Conservation (phyloP, 2,888 invertebrate genomes). For the Drosophila stalkeri region DNA sequence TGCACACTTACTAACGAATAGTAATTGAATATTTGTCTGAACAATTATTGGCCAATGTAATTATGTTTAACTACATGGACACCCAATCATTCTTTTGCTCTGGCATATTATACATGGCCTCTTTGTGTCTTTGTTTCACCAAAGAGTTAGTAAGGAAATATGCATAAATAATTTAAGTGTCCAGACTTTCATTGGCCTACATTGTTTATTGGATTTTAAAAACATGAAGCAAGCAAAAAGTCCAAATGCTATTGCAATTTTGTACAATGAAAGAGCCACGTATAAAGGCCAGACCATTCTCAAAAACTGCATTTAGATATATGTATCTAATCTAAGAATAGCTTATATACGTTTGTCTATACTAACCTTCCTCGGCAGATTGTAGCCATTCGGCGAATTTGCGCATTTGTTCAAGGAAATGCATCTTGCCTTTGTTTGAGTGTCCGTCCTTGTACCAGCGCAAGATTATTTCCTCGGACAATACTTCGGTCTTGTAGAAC, state of each 20-base stretch:
- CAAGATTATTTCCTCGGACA: constrained; percentile 97
- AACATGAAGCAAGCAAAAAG: constrained; percentile 83
- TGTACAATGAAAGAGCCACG: constrained; percentile 64
- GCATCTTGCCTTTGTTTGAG: constrained; percentile 97
- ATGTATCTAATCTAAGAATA: background rate
- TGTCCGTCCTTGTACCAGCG: constrained; percentile 98
- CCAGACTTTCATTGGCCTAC: constrained; percentile 82
- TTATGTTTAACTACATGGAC: constrained; percentile 75
- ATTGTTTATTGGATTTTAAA: constrained; percentile 57
- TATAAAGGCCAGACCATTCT: constrained; percentile 57
- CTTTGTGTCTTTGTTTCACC: constrained; percentile 21
- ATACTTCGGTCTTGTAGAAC: constrained; percentile 97
- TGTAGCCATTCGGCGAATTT: constrained; percentile 99
- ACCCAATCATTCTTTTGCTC: constrained; percentile 76
- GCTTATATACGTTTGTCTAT: background rate
- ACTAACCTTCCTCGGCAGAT: constrained; percentile 94
- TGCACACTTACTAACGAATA: constrained; percentile 4
- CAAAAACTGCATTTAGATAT: constrained; percentile 44
- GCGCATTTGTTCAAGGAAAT: constrained; percentile 99
- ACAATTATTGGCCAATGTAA: constrained; percentile 78
- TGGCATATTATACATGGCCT: constrained; percentile 61
- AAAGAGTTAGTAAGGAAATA: constrained; percentile 44
- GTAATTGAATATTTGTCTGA: constrained; percentile 45
- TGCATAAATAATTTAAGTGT: constrained; percentile 52
- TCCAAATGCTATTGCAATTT: constrained; percentile 78